Base-by-base conservation (phyloP, 2,888 invertebrate species). In the Drosophila maculinotata region DNA sequence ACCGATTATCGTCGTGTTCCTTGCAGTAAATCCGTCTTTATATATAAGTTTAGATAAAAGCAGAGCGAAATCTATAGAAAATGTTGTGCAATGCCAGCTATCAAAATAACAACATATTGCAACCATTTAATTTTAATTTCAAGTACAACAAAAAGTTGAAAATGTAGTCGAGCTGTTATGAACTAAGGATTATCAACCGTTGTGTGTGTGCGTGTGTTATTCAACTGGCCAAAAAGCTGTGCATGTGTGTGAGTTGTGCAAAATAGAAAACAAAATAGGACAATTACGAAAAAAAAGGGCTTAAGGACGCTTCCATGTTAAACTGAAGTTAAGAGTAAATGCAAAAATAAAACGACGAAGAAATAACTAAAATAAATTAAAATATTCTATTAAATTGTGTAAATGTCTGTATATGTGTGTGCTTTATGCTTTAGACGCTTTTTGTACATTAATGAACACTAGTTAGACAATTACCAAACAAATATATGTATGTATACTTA, bases 11-110 rank as follows among this genome's bases (percentile, higher is more conserved):
- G 70, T 76, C 77, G 86, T 87, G 89, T 89, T 89, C 89, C 89
- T 90, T 83, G 79, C 76, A 84, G 83, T 78, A 67, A 89, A 84
- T 89, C 89, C 89, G 89, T 89, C 89, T 87, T 69, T 74, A 81
- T 74, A 42, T 20, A 80, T 85, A 86, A 87, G 67, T 67, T 76
- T 72, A 84, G 77, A 77, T 85, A 72, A 64, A 49, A 30, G 47
- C 39, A 10, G 35, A 39, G 10, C 4, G 25, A 42, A 15, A 35
- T 39, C 49, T 38, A 23, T 33, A 42, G 14, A 52, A 36, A 42
- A 63, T 73, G 53, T 42, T 60, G 54, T 59, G 62, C 57, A 57
- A 47, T 59, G 58, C 36, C 48, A 52, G 33, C 44, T 39, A 58
- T 47, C 36, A 31, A 38, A 51, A 17, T 12, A 12, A 23, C 26